Evolutionary conservation across 2,888 invertebrate genomes (phyloP).

Genomic region (Ethmia dodecea): DNA sequence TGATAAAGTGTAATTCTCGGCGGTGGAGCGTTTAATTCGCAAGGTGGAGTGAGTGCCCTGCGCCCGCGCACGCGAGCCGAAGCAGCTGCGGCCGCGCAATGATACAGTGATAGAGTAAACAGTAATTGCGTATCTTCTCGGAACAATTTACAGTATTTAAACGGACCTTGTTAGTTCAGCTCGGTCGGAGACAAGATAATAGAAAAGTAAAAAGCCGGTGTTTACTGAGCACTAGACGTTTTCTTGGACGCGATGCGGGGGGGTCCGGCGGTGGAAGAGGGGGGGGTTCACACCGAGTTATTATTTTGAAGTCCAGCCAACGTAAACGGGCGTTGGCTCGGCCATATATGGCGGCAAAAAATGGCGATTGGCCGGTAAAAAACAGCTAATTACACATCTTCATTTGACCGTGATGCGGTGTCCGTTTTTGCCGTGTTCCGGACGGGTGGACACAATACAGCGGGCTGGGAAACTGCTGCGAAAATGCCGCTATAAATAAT

Average conservation of each 20-base stretch:
- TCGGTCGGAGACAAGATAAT: constrained; percentile 29
- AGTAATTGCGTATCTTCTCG: constrained; percentile 2
- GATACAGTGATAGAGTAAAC: neutral
- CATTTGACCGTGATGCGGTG: constrained; percentile 70
- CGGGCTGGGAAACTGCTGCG: constrained; percentile 55
- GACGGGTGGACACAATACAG: constrained; percentile 30
- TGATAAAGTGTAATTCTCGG: constrained; percentile 44
- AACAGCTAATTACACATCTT: constrained; percentile 69
- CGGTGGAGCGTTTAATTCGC: constrained; percentile 22
- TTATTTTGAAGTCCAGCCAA: constrained; percentile 52
- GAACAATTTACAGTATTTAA: constrained; percentile 16
- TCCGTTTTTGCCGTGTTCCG: constrained; percentile 57
- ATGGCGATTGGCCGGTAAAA: constrained; percentile 52
- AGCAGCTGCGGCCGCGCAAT: neutral
- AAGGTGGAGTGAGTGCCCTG: constrained; percentile 26
- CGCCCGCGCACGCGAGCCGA: constrained; percentile 17
- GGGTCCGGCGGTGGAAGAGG: constrained; percentile 11
- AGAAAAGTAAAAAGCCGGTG: constrained; percentile 37
- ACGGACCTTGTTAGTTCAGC: constrained; percentile 26
- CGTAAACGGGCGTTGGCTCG: constrained; percentile 56
- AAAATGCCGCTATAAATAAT: constrained; percentile 31
- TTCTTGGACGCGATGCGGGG: constrained; percentile 17
- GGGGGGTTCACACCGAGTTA: constrained; percentile 28
- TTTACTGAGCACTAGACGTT: too few species aligned
- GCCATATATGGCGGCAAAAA: constrained; percentile 54